phyloP scores from a whole-genome alignment of 2,888 invertebrate species.

The Neocrepidodera transversa region DNA sequence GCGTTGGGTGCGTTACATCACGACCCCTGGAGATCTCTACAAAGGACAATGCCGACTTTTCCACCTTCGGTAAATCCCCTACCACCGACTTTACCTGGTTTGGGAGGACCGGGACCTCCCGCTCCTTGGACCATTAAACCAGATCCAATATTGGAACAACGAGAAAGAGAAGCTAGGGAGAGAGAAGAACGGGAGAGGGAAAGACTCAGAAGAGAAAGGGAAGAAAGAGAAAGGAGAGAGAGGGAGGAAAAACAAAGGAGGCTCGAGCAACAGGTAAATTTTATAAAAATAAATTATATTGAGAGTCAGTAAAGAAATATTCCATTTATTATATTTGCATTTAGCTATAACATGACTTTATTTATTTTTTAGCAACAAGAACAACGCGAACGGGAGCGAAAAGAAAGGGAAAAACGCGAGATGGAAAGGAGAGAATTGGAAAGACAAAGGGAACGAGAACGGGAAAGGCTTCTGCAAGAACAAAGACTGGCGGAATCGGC shows the following conservation, averaged over 20 bases:
- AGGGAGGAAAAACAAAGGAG: slow-evolving; percentile 62
- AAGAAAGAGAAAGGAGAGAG: slow-evolving; percentile 68
- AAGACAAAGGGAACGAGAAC: slow-evolving; percentile 66
- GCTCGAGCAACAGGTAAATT: slow-evolving; percentile 63
- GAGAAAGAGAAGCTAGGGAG: slow-evolving; percentile 70
- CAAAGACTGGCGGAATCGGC: slow-evolving; percentile 62
- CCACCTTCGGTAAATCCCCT: slow-evolving; percentile 61
- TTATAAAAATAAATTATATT: too few relatives aligned
- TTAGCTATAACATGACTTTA: neutral
- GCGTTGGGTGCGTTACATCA: slow-evolving; percentile 63
- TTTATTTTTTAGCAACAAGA: slow-evolving; percentile 54
- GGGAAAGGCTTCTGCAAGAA: slow-evolving; percentile 67
- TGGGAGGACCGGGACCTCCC: slow-evolving; percentile 58
- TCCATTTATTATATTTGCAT: neutral
- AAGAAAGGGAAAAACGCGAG: slow-evolving; percentile 64
- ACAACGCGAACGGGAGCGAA: slow-evolving; percentile 61
- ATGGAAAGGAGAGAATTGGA: slow-evolving; percentile 67
- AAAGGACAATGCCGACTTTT: slow-evolving; percentile 62
- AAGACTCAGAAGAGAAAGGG: slow-evolving; percentile 64
- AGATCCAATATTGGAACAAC: slow-evolving; percentile 64
- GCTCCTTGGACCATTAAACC: slow-evolving; percentile 72
- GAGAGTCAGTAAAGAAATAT: neutral
- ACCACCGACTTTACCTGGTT: slow-evolving; percentile 60
- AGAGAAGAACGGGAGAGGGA: slow-evolving; percentile 67
- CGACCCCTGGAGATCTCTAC: slow-evolving; percentile 76